Conservation (phyloP, 2,888 invertebrate species). For the Chesias legatella region DNA sequence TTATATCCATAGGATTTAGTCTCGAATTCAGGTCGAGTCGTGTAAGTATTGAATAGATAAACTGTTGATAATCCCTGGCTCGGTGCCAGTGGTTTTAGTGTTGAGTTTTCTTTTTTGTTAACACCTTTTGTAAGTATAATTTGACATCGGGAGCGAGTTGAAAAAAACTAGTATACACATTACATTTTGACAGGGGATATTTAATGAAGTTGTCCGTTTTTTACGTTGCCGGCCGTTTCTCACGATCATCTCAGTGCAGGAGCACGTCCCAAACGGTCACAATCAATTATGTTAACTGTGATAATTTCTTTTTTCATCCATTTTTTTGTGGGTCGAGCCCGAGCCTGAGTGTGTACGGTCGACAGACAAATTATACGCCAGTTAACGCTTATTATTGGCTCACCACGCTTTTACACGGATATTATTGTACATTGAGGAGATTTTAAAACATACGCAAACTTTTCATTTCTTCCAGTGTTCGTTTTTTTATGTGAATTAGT, state of each 20-base stretch:
- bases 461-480: too few species aligned
- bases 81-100: constrained; percentile 46
- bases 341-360: constrained; percentile 54
- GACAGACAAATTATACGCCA: constrained; percentile 69
- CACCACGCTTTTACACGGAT: constrained; percentile 11
- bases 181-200: constrained; percentile 78
- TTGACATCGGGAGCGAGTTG: constrained; percentile 74
- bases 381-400: constrained; percentile 60
- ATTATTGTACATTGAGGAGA: not conserved
- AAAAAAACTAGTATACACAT: constrained; percentile 75
- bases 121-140: constrained; percentile 79
- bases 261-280: constrained; percentile 71
- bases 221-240: constrained; percentile 54
- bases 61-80: constrained; percentile 56
- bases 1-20: too few species aligned
- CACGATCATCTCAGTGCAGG: constrained; percentile 66
- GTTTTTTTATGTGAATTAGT: too few species aligned
- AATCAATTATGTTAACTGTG: constrained; percentile 78
- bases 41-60: constrained; percentile 40
- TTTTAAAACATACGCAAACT: too few species aligned
- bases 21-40: too few species aligned
- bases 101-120: constrained; percentile 66
- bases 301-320: constrained; percentile 54
- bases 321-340: constrained; percentile 40
- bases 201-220: constrained; percentile 75